These are phyloP conservation scores for Bagarius yarrelli DNA, from an alignment of 2,113 vertebrate genomes.

Conservation along the genomic window DNA sequence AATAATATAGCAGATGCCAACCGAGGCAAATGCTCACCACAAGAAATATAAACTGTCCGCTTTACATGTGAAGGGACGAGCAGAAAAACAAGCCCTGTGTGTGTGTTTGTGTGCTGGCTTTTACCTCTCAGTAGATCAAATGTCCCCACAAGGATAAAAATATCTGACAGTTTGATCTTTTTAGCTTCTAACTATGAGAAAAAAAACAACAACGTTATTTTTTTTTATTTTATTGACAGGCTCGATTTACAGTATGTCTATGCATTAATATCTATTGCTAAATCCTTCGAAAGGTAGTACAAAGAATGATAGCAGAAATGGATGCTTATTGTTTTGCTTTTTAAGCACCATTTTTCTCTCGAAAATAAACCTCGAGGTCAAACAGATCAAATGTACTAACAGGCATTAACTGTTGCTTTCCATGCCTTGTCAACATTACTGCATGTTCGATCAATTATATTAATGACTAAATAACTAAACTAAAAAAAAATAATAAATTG, in stretches of 20 bases:
- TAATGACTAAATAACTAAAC: not conserved
- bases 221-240: too few species aligned
- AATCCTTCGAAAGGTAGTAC: too few species aligned
- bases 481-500: too few species aligned
- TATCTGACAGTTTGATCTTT: not conserved
- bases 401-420: not conserved
- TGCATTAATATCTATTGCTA: not conserved
- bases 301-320: not conserved
- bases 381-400: not conserved
- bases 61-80: constrained; percentile 21
- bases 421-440: not conserved
- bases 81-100: not conserved
- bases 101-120: not conserved
- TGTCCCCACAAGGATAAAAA: not conserved
- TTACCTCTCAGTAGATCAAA: not conserved
- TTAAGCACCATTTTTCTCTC: not conserved
- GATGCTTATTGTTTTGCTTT: not conserved
- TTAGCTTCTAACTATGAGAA: not conserved
- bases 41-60: constrained; percentile 20
- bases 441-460: not conserved
- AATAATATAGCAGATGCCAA: constrained; percentile 33
- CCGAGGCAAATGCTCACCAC: not conserved
- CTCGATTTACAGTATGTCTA: not conserved
- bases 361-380: not conserved
- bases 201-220: not conserved